Conservation (phyloP, 2,888 invertebrate genomes). For the Acanthococcus lagerstroemiae region DNA sequence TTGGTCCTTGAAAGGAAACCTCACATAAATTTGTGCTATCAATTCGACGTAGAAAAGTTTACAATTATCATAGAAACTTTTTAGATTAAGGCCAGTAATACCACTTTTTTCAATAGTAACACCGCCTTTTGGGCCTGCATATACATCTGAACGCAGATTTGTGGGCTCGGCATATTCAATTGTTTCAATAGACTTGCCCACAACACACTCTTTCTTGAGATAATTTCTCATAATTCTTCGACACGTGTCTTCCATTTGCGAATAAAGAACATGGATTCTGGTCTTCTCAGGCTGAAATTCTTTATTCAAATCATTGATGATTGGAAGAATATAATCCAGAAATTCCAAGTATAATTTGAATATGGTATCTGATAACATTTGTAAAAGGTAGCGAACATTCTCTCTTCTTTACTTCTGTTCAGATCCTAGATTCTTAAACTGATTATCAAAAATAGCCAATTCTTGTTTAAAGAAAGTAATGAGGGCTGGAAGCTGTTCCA, state of each 20-base stretch:
- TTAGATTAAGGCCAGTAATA: too few relatives aligned
- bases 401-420: not conserved
- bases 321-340: conserved; percentile 1
- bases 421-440: not conserved
- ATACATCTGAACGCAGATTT: not conserved
- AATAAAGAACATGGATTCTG: not conserved
- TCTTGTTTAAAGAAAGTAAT: not conserved
- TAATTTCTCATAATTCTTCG: not conserved
- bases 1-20: too few relatives aligned
- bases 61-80: too few relatives aligned
- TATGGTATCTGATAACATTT: not conserved
- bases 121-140: not conserved
- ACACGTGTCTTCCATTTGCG: not conserved
- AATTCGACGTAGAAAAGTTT: too few relatives aligned
- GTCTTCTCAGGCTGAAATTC: conserved; percentile 7
- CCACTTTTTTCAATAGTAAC: too few relatives aligned
- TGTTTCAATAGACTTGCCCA: not conserved
- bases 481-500: not conserved
- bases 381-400: not conserved
- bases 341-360: not conserved
- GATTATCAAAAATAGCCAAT: not conserved
- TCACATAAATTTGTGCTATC: too few relatives aligned
- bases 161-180: not conserved
- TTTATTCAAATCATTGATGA: not conserved
- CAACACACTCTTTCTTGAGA: not conserved